A percentile compares a stretch with the other conserved stretches of the same genome.
Evolutionary conservation across 1,140 invertebrate species (phyloP).

Genomic region (Holcopasites calliopsidis): DNA sequence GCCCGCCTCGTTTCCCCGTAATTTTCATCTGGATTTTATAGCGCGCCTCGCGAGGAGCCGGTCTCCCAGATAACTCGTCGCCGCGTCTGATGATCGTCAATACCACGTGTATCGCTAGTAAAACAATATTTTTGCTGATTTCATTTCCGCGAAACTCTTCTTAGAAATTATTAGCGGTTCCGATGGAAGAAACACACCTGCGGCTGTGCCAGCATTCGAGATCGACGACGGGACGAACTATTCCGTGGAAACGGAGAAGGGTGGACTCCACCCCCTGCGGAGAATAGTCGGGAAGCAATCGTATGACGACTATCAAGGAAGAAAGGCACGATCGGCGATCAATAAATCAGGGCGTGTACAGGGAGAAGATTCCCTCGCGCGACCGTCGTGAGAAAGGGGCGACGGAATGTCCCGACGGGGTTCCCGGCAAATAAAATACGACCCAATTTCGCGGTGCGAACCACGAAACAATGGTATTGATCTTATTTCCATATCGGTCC

Average conservation of each 20-base stretch:
- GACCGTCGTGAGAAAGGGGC: constrained; percentile 27
- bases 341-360: constrained; percentile 59
- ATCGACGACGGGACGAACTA: neutral
- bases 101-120: neutral
- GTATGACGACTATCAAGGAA: constrained; percentile 38
- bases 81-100: neutral
- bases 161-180: no score
- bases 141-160: no score
- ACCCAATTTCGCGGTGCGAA: constrained; percentile 73
- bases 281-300: constrained; percentile 36
- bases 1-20: constrained; percentile 31
- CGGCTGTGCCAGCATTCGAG: constrained; percentile 5
- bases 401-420: constrained; percentile 28
- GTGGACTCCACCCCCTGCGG: neutral
- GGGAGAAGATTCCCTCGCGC: constrained; percentile 25
- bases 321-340: constrained; percentile 49
- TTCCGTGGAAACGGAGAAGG: neutral
- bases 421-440: constrained; percentile 68
- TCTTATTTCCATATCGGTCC: constrained; percentile 78
- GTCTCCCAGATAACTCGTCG: constrained; percentile 14
- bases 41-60: constrained; percentile 11
- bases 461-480: constrained; percentile 79
- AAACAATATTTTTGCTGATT: no score
- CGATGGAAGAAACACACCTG: constrained; percentile 8
- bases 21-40: constrained; percentile 46